Evolutionary conservation across 1,140 invertebrate species (phyloP), one percentile per base, ranked within the genome.

Genomic region (Drosophila lacteicornis): DNA sequence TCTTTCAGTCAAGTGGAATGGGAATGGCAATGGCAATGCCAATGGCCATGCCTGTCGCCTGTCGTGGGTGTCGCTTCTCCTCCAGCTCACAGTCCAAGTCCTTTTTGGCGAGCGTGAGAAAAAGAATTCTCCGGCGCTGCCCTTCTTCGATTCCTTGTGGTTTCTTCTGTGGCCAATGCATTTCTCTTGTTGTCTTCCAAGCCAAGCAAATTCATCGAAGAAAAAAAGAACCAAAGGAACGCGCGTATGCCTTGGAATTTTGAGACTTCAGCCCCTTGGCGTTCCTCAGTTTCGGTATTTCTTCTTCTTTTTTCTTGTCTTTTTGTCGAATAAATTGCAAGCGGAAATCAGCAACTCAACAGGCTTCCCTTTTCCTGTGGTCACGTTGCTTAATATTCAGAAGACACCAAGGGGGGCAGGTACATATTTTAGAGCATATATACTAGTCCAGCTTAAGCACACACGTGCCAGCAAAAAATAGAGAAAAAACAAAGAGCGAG

Each of bases 281-380:
- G 53, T 71, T 57, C 56, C 42, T 69, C 62, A 58, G 56, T 51
- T 71, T 77, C 30, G 61, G 58, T 19, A 55, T 55, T 55, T 13
- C 53, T 22, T 19, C 17, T 38, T 9, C 13, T 17, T 42, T 13
- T 42, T 46, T 59, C 11, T 36, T 22, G 40, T 51, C 49, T 57
- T 56, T 61, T 46, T 50, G 46, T 67, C 66, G 75, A 69, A 80
- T 81, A 80, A 84, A 84, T 84, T 88, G 85, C 80, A 84, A 86
- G 79, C 86, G 85, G 86, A 90, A 90, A 91, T 91, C 88, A 77
- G 75, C 85, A 68, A 90, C 85, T 91, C 86, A 85, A 90, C 82
- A 91, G 85, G 85, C 86, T 90, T 90, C 86, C 86, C 85, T 91
- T 90, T 90, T 90, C 82, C 86, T 91, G 86, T 84, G 74, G 62